Base-by-base conservation (phyloP, 1,140 invertebrate genomes). In the Platyscapa corneri region DNA sequence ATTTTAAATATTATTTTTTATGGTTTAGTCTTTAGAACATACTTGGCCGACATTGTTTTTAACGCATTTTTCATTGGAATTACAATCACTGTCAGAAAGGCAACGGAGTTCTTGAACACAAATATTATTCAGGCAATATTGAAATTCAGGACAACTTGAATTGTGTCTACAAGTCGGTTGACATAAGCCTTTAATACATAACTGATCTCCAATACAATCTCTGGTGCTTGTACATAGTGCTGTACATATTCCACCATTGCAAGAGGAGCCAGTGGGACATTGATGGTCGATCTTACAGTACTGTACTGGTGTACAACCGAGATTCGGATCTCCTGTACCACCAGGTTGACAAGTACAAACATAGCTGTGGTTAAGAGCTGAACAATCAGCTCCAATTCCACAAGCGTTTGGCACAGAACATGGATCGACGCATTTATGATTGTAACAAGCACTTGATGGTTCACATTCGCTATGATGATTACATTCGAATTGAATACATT, bases 21-120 rank as follows among this genome's bases (percentile, higher is more conserved):
- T 16, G 8, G 32, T 32, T 67, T 14, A 67, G 34, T 32, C 12
- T 30, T 37, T 72, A 37, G 83, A 23, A 85, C 82, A 87, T 83
- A 92, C 91, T 88, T 95, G 95, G 18, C 96, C 96, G 30, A 96
- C 91, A 75, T 92, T 94, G 88, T 97, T 96, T 37, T 94, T 92
- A 8, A 95, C 90, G 89, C 97, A 97, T 88, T 95, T 95, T 89
- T 96, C 95, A 76, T 95, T 95, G 64, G 94, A 90, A 3, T 91
- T 93, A 89, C 97, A 98, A 83, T 98, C 96, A 2, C 94, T 90
- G 88, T 97, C 95, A 1, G 93, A 91, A 60, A 93, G 92, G 89
- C 97, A 98, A 86, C 95, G 95, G 12, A 96, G 90, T 93, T 97
- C 96, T 94, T 97, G 96, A 32, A 95, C 95, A 89, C 97, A 98